Evolutionary conservation across 2,113 vertebrate species (phyloP).

Genomic region (Prolemur simus): DNA sequence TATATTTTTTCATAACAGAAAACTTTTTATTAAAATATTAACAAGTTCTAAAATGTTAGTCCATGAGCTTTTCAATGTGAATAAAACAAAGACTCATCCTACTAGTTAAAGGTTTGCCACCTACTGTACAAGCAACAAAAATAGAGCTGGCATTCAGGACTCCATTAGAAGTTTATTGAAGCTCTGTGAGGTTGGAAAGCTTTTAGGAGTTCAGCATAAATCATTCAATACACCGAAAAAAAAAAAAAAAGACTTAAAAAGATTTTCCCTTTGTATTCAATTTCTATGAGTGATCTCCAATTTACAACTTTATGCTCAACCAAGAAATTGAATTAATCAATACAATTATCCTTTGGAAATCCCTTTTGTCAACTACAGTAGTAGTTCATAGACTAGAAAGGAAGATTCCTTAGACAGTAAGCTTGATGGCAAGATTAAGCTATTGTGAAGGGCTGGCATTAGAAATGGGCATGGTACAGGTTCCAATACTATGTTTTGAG

Average conservation of each 20-base stretch:
- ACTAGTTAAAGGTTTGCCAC: conserved; percentile 64
- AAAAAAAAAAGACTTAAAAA: conserved; percentile 55
- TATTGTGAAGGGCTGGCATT: not conserved
- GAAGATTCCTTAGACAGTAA: conserved; percentile 37
- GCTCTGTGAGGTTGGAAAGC: conserved; percentile 70
- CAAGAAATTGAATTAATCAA: conserved; percentile 72
- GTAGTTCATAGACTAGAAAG: conserved; percentile 44
- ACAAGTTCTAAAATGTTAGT: not conserved
- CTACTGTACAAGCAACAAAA: conserved; percentile 59
- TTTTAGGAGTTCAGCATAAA: conserved; percentile 77
- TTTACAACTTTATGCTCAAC: conserved; percentile 63
- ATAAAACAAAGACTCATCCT: conserved; percentile 63
- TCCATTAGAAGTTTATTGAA: conserved; percentile 75
- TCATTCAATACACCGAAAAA: conserved; percentile 59
- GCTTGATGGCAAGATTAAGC: not conserved
- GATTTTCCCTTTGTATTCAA: conserved; percentile 69
- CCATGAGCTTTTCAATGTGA: conserved; percentile 34
- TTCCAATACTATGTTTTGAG: not conserved
- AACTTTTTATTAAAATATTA: conserved; percentile 8
- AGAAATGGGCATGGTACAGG: not conserved
- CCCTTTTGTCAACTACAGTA: conserved; percentile 40
- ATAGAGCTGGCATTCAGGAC: conserved; percentile 66
- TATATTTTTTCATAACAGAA: not conserved
- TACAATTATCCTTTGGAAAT: conserved; percentile 71
- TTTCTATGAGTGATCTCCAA: conserved; percentile 74